phyloP scores from a whole-genome alignment of 2,113 vertebrate genomes.

The Lasiurus cinereus region DNA sequence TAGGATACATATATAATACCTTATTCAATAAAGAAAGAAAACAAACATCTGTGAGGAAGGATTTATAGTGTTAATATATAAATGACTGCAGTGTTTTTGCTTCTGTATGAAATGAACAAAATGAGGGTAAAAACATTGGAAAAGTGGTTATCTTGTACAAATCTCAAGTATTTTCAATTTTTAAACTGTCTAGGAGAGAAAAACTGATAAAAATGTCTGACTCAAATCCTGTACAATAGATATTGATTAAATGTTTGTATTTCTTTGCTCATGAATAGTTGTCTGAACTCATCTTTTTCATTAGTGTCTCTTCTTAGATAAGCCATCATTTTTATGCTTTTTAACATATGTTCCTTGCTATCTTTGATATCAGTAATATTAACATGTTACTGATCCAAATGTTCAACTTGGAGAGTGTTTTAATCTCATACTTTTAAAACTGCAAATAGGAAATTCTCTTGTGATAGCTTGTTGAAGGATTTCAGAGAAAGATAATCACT shows the following conservation, averaged over 20 bases:
- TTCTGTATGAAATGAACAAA: background rate
- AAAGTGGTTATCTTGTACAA: background rate
- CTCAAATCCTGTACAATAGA: background rate
- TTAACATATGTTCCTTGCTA: background rate
- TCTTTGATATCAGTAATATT: background rate
- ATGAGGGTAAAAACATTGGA: background rate
- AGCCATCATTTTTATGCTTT: background rate
- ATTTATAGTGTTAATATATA: background rate
- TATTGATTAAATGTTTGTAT: background rate
- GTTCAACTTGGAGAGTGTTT: background rate
- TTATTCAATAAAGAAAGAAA: too few relatives aligned
- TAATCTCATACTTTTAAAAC: constrained; percentile 34
- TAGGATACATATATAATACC: too few relatives aligned
- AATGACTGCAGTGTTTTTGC: background rate
- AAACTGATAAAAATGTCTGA: background rate
- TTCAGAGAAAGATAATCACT: background rate
- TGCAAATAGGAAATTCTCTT: background rate
- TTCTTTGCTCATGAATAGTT: background rate
- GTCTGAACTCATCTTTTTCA: background rate
- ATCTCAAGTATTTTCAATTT: constrained; percentile 9
- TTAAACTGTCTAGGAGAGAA: background rate
- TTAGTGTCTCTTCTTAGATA: background rate
- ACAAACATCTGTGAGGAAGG: background rate
- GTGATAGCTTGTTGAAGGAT: background rate
- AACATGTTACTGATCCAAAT: background rate